Percentiles rank a stretch among this genome's conserved stretches.
Evolutionary conservation across 2,797 vertebrate species (phyloP).

Genomic region (Mormyrus proboscirostris): DNA sequence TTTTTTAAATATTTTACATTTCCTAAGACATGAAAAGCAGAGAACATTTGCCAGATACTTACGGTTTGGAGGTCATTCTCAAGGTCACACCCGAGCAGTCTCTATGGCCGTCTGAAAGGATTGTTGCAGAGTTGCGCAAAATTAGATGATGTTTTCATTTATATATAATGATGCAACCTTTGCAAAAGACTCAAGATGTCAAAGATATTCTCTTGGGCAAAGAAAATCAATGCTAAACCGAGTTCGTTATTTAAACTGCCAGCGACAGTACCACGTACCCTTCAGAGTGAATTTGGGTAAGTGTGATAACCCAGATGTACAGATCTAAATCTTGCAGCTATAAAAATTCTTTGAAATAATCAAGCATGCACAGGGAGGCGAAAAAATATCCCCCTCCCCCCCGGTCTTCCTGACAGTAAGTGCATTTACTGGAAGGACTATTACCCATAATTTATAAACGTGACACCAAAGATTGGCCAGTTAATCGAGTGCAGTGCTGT

Average conservation of each 20-base stretch:
- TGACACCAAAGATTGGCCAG: not conserved
- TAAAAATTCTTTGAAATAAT: not conserved
- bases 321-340: not conserved
- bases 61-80: constrained; percentile 83
- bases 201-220: not conserved
- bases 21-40: not conserved
- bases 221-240: not conserved
- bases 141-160: not conserved
- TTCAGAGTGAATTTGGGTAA: not conserved
- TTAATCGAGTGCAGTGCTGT: not conserved
- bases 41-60: constrained; percentile 47
- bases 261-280: not conserved
- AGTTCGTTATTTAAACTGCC: not conserved
- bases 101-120: constrained; percentile 79
- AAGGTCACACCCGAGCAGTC: constrained; percentile 90
- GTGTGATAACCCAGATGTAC: not conserved
- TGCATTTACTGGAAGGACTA: not conserved
- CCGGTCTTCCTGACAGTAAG: not conserved
- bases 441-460: not conserved
- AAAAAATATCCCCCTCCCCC: not conserved
- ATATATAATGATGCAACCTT: not conserved
- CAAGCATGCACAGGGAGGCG: not conserved
- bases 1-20: not conserved
- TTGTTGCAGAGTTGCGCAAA: not conserved
- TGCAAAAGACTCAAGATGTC: not conserved